Evolutionary conservation across 1,140 invertebrate genomes (phyloP).

Genomic region (Lamellibrachia luymesi): DNA sequence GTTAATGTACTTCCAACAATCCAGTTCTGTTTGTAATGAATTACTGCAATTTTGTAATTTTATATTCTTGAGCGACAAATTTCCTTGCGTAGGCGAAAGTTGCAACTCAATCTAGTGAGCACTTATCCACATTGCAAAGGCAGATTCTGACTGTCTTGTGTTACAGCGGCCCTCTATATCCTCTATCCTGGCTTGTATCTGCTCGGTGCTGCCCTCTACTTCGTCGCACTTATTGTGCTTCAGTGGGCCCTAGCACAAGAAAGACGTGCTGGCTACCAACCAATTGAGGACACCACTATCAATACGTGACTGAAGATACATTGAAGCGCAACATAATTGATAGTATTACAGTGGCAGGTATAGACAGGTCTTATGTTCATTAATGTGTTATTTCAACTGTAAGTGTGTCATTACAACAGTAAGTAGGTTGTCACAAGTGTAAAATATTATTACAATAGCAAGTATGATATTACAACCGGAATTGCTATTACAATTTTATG

Average conservation of each 20-base stretch:
- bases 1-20: no score
- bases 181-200: constrained; percentile 21
- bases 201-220: constrained; percentile 19
- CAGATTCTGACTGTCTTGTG: background rate
- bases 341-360: no score
- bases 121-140: no score
- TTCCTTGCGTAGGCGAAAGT: no score
- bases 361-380: no score
- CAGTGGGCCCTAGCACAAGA: background rate
- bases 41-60: background rate
- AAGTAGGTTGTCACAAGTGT: background rate
- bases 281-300: background rate
- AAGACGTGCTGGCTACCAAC: background rate
- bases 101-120: no score
- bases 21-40: no score
- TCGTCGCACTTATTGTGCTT: constrained; percentile 12
- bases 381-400: no score
- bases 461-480: background rate
- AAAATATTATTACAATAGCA: background rate
- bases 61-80: background rate
- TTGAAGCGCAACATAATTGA: background rate
- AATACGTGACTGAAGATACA: background rate
- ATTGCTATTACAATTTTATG: no score
- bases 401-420: background rate
- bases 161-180: constrained; percentile 17